Evolutionary conservation across 2,888 invertebrate genomes (phyloP), one percentile per base, ranked within the genome.

Genomic region (Plagodis dolabraria): DNA sequence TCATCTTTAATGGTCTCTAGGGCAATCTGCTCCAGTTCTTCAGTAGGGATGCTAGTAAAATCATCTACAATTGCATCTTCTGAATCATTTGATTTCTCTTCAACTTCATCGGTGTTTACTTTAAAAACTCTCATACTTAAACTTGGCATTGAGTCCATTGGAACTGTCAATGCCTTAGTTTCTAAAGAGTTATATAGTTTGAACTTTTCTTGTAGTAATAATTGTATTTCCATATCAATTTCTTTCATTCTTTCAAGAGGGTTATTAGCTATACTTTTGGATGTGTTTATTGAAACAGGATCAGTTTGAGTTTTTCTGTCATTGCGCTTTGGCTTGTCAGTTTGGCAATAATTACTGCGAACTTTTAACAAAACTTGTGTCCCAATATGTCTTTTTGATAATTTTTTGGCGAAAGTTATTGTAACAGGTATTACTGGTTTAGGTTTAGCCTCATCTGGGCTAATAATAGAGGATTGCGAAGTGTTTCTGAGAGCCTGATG

Each of bases 191-290:
- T 91, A 67, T 94, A 94, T 7, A 94, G 73, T 68, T 92, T 89
- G 74, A 94, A 93, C 71, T 94, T 94, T 72, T 94, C 94, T 72
- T 93, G 92, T 65, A 94, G 78, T 48, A 94, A 76, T 43, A 86
- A 86, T 68, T 94, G 94, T 69, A 94, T 94, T 73, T 94, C 93
- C 61, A 93, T 75, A 70, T 95, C 94, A 57, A 94, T 94, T 74
- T 94, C 92, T 67, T 94, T 93, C 93, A 95, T 94, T 76, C 94
- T 89, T 53, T 93, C 90, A 70, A 94, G 86, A 7, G 93, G 78
- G 53, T 88, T 61, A 22, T 45, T 38, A 22, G 56, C 33, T 22
- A 35, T 33, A 10, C n/a, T 40, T 49, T 46, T 49, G 33, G 47
- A n/a, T 33, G 6, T 51, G 42, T 10, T 40, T 5, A 36, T 48